Evolutionary conservation across 2,113 vertebrate genomes (phyloP), one percentile per base, ranked within the genome.

Genomic region (Myxocyprinus asiaticus): DNA sequence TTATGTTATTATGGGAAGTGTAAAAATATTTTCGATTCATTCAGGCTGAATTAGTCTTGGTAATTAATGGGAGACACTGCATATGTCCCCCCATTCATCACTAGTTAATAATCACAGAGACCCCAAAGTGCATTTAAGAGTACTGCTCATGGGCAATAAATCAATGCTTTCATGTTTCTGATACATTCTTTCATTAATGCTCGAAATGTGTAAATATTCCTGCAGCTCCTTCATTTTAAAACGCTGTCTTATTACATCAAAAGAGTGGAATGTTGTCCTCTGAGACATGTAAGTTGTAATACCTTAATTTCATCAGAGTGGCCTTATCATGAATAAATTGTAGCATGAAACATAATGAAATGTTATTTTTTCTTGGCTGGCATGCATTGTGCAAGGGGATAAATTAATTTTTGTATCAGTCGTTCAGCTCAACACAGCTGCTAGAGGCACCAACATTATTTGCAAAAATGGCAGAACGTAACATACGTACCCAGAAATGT

Each of bases 341-440:
- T 61, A 9, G 53, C 64, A 59, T 77, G 75, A 77, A 59, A 77
- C 63, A 44, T 50, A 61, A 65, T 68, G 44, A 43, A 45, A 53
- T 22, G 47, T 62, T 47, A 6, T 4, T 51, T 56, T 58, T 56
- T 62, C 67, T 22, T 33, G n/a, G 66, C 48, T 6, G 4, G 9
- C 2, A 47, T n/a, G 17, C 71, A 17, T 44, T 9, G 17, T 33
- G n/a, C 15, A 48, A 50, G 48, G 72, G 58, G 67, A 65, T 69
- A 59, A 62, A 72, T 67, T 59, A 43, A 63, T 53, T 66, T 51
- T 33, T 71, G 77, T 77, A 62, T 64, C 79, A 64, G 44, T 55
- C 9, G 67, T 48, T 47, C 53, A 10, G 56, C 43, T 3, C 4
- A 3, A 44, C 43, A 55, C 9, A 4, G 9, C 53, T n/a, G 76